These are phyloP conservation scores for Phocoena sinus DNA, from an alignment of 2,113 vertebrate genomes.

Conservation along the genomic window DNA sequence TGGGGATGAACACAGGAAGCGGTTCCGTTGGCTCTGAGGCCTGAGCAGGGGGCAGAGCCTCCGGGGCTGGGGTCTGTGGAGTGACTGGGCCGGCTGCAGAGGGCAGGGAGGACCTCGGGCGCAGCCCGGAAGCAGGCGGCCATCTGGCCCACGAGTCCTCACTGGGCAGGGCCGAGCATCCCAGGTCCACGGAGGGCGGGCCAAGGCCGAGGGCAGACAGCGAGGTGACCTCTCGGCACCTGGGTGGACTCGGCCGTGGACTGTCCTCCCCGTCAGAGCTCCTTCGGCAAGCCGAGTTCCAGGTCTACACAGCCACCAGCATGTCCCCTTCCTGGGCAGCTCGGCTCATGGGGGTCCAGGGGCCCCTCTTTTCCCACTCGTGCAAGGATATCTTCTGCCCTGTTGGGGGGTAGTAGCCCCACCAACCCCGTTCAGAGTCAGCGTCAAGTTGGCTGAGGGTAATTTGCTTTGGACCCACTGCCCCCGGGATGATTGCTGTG, in stretches of 20 bases:
- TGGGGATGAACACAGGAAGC: neutral
- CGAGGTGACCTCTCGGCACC: neutral
- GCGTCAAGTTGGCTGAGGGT: neutral
- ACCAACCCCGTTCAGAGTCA: accelerated
- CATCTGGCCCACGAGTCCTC: neutral
- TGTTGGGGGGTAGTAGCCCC: accelerated
- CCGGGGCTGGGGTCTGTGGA: accelerated
- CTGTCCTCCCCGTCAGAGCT: too few species aligned
- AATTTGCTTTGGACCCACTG: neutral
- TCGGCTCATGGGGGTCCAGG: accelerated
- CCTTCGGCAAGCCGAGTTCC: accelerated
- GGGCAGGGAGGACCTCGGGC: neutral
- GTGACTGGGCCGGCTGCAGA: accelerated
- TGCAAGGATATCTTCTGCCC: neutral
- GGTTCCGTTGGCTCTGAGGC: neutral
- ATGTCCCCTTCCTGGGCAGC: neutral
- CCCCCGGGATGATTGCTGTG: neutral
- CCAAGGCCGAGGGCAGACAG: accelerated
- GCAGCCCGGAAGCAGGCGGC: neutral
- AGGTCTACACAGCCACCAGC: neutral
- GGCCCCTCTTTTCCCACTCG: neutral
- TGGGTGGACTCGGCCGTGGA: too few species aligned
- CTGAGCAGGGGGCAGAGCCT: accelerated
- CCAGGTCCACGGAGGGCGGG: neutral
- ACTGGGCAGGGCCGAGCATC: neutral